Percentiles rank a stretch among this genome's conserved stretches.
These are phyloP conservation scores for Talpa occidentalis DNA, from an alignment of 2,113 vertebrate species.

Conservation along the genomic window DNA sequence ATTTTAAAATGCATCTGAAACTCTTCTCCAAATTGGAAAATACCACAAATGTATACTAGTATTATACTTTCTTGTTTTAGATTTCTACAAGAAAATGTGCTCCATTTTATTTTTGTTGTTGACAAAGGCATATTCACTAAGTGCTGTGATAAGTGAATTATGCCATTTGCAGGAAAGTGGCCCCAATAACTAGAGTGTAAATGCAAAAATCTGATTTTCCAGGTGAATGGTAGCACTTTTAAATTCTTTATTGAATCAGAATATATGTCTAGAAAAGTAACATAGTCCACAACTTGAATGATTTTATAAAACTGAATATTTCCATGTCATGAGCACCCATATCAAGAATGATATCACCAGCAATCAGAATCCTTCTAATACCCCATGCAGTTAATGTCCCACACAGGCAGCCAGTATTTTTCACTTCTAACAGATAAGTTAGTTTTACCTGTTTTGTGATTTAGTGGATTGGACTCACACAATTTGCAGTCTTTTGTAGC, in stretches of 20 bases:
- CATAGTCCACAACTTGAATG: not conserved
- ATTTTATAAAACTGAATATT: not conserved
- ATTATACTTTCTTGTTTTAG: not conserved
- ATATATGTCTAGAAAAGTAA: not conserved
- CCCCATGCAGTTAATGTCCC: accelerated
- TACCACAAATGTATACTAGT: not conserved
- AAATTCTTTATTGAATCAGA: not conserved
- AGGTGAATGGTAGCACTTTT: not conserved
- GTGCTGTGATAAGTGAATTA: not conserved
- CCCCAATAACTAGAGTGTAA: not conserved
- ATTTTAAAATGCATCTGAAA: not conserved
- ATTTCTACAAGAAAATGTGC: not conserved
- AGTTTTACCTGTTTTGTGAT: not conserved
- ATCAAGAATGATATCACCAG: accelerated
- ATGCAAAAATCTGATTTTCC: not conserved
- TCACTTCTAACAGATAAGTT: not conserved
- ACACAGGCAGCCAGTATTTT: not conserved
- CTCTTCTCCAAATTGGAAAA: not conserved
- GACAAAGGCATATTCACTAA: not conserved
- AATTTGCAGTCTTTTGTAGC: not conserved
- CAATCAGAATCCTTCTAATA: not conserved
- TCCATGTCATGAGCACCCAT: not conserved
- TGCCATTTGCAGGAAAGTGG: not conserved
- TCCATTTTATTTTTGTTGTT: not conserved
- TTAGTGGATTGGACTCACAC: not conserved